Conservation (phyloP, 1,140 invertebrate genomes). For the Pseudomyrmex dendroicus region DNA sequence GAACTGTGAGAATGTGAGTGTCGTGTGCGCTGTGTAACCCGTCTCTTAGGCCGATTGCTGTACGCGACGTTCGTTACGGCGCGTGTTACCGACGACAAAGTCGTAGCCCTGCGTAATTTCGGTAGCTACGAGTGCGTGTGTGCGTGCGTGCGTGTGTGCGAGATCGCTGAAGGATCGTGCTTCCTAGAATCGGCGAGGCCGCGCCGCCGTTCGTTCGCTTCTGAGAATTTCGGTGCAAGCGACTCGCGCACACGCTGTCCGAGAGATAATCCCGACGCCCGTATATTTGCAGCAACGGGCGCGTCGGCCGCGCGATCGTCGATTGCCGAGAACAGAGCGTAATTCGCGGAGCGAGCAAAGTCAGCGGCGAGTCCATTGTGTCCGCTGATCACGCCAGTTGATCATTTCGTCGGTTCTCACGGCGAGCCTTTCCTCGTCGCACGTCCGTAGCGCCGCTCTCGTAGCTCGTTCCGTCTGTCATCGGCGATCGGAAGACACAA, state of each 20-base stretch:
- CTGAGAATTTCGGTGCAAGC: not conserved
- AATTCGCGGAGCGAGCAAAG: conserved; percentile 6
- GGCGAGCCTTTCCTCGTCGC: not conserved
- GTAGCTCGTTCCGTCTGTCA: not conserved
- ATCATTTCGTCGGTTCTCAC: conserved; percentile 38
- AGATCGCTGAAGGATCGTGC: not conserved
- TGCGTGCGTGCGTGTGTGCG: not conserved
- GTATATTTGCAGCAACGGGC: not conserved
- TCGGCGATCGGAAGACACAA: not conserved
- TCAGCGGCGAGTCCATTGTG: conserved; percentile 57
- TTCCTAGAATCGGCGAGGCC: not conserved
- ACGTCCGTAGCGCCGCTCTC: not conserved
- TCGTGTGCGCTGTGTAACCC: conserved; percentile 13
- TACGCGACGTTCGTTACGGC: not conserved
- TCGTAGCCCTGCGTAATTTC: conserved; percentile 63
- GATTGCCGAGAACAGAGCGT: conserved; percentile 9
- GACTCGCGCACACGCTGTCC: not conserved
- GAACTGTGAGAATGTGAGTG: conserved; percentile 76
- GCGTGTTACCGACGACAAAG: conserved; percentile 15
- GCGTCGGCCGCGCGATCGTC: conserved; percentile 23
- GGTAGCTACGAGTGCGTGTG: conserved; percentile 65
- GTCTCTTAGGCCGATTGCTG: not conserved
- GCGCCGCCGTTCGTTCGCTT: not conserved
- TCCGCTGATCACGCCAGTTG: conserved; percentile 36
- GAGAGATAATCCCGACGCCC: conserved; percentile 60